Conservation (phyloP, 2,888 invertebrate genomes). For the Pyrrhia umbra region DNA sequence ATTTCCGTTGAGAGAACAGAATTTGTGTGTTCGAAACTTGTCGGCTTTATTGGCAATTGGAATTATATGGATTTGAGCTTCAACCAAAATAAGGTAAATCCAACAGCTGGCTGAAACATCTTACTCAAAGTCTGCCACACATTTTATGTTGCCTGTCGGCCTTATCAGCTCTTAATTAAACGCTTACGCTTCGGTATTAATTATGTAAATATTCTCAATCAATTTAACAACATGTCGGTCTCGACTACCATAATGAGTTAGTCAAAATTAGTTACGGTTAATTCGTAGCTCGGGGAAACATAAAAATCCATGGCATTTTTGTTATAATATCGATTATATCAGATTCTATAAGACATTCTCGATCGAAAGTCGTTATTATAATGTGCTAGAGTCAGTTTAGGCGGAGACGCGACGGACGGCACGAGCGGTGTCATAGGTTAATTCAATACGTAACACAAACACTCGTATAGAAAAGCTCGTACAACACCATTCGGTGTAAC, state of each 20-base stretch:
- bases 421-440: conserved; percentile 68
- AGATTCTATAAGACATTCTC: conserved; percentile 51
- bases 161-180: conserved; percentile 16
- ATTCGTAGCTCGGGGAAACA: conserved; percentile 5
- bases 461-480: conserved; percentile 20
- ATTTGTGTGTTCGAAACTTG: conserved; percentile 14
- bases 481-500: conserved; percentile 19
- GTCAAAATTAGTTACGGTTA: conserved; percentile 4
- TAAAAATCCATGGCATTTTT: conserved; percentile 28
- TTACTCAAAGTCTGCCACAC: background rate
- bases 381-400: conserved; percentile 44
- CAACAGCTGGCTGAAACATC: background rate
- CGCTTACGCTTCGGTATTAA: conserved; percentile 1
- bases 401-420: conserved; percentile 43
- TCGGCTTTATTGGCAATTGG: background rate
- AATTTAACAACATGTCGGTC: conserved; percentile 2
- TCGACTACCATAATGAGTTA: background rate
- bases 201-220: conserved; percentile 10
- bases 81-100: too few species aligned
- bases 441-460: conserved; percentile 40
- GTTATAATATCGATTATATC: conserved; percentile 52
- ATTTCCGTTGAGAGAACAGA: conserved; percentile 27
- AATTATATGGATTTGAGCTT: conserved; percentile 13
- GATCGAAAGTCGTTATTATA: conserved; percentile 64
- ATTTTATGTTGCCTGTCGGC: background rate